Conservation (phyloP, 2,888 invertebrate genomes). For the Lithosia quadra region DNA sequence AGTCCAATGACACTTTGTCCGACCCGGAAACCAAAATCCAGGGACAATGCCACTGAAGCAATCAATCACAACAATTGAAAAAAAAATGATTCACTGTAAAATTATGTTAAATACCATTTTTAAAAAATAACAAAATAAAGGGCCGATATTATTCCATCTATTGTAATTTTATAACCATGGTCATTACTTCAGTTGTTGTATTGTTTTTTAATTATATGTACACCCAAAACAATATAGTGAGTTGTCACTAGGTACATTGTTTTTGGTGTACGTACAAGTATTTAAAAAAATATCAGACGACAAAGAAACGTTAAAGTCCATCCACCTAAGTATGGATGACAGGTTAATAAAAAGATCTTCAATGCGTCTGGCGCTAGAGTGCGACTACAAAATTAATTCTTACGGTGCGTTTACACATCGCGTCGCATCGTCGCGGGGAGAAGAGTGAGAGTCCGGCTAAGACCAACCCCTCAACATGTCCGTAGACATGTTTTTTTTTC, state of each 20-base stretch:
- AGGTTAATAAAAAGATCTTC: not conserved
- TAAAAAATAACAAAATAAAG: too few relatives aligned
- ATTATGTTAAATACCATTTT: too few relatives aligned
- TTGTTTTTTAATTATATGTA: too few relatives aligned
- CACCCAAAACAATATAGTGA: too few relatives aligned
- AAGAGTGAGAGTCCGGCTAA: too few relatives aligned
- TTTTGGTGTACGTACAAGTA: too few relatives aligned
- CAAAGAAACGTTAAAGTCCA: not conserved
- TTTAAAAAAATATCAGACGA: not conserved
- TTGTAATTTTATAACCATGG: too few relatives aligned
- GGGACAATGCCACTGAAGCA: not conserved
- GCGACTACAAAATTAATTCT: not conserved
- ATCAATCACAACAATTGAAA: not conserved
- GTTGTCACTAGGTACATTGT: not conserved
- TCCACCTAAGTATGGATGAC: not conserved
- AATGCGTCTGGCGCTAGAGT: constrained; percentile 1
- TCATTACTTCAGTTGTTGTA: too few relatives aligned
- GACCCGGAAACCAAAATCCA: not conserved
- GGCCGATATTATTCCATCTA: too few relatives aligned
- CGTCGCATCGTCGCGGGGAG: not conserved
- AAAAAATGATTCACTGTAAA: not conserved
- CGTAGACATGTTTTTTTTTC: too few relatives aligned
- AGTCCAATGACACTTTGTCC: not conserved
- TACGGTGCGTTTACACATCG: not conserved
- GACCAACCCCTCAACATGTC: too few relatives aligned